phyloP scores from a whole-genome alignment of 2,797 vertebrate genomes.

The Chelon labrosus region DNA sequence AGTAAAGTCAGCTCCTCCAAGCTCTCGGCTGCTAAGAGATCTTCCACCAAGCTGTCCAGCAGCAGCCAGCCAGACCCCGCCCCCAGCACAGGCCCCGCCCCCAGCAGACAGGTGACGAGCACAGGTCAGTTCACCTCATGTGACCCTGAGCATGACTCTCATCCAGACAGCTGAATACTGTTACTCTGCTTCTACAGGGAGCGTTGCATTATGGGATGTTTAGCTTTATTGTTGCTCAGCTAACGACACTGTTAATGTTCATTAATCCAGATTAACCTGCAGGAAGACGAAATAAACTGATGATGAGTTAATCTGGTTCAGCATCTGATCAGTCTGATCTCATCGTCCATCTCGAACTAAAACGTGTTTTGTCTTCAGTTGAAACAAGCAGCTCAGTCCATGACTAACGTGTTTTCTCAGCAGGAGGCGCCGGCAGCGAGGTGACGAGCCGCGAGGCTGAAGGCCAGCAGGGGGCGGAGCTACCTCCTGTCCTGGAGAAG shows the following conservation, averaged over 20 bases:
- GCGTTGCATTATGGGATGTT: neutral
- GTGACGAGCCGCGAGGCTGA: constrained; percentile 88
- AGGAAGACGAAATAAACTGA: no score
- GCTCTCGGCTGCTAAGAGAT: constrained; percentile 72
- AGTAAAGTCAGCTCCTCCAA: constrained; percentile 76
- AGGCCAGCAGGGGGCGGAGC: constrained; percentile 80
- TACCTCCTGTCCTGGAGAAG: constrained; percentile 70
- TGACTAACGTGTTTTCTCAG: neutral
- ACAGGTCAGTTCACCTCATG: constrained; percentile 53
- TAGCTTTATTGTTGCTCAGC: neutral
- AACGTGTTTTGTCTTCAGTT: no score
- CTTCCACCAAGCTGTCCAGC: constrained; percentile 70
- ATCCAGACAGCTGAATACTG: no score
- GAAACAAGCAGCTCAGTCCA: no score
- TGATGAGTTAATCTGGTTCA: no score
- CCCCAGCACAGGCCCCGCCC: constrained; percentile 34
- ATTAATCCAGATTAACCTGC: no score
- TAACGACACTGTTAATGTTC: neutral
- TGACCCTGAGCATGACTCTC: neutral
- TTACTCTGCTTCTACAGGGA: neutral
- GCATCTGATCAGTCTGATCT: no score
- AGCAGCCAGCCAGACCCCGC: constrained; percentile 60
- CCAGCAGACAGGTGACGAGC: constrained; percentile 48
- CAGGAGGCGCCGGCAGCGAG: constrained; percentile 65
- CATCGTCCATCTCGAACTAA: no score